phyloP scores from a whole-genome alignment of 2,888 invertebrate species.

The Dicranocentrus wangi region DNA sequence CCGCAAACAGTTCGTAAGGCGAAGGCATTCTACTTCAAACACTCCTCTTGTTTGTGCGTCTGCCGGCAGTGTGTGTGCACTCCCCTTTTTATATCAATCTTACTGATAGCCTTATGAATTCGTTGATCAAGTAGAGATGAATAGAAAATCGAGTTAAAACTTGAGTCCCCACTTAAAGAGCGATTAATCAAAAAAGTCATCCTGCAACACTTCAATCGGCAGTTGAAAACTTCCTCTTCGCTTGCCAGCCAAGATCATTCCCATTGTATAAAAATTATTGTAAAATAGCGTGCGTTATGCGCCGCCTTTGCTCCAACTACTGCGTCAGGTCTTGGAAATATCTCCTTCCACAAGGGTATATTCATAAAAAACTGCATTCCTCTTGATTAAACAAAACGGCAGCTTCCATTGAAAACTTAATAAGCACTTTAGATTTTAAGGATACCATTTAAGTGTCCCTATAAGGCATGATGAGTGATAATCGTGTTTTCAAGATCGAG shows the following conservation, averaged over 20 bases:
- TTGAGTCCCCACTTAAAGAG: constrained; percentile 62
- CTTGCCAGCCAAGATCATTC: constrained; percentile 17
- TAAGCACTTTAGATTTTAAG: constrained; percentile 37
- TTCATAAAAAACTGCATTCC: constrained; percentile 23
- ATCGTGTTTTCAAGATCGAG: background rate
- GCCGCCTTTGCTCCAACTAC: too few relatives aligned
- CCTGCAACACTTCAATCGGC: constrained; percentile 8
- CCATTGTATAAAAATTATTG: background rate
- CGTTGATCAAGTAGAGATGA: constrained; percentile 52
- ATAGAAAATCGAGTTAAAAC: constrained; percentile 68
- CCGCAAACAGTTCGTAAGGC: constrained; percentile 29
- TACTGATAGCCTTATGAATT: constrained; percentile 44
- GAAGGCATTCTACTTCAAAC: constrained; percentile 2
- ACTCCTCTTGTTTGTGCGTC: background rate
- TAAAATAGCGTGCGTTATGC: constrained; percentile 1
- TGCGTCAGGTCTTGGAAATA: too few relatives aligned
- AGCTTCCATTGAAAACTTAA: constrained; percentile 48
- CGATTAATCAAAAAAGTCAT: constrained; percentile 66
- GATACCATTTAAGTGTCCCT: constrained; percentile 33
- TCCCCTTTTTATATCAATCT: constrained; percentile 55
- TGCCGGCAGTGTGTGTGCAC: constrained; percentile 34
- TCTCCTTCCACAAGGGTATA: too few relatives aligned
- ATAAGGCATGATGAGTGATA: constrained; percentile 22
- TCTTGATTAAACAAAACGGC: constrained; percentile 46
- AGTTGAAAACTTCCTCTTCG: background rate